Percentiles rank a stretch among this genome's conserved stretches.
Conservation (phyloP, 2,888 invertebrate species). For the Cerceris rybyensis region DNA sequence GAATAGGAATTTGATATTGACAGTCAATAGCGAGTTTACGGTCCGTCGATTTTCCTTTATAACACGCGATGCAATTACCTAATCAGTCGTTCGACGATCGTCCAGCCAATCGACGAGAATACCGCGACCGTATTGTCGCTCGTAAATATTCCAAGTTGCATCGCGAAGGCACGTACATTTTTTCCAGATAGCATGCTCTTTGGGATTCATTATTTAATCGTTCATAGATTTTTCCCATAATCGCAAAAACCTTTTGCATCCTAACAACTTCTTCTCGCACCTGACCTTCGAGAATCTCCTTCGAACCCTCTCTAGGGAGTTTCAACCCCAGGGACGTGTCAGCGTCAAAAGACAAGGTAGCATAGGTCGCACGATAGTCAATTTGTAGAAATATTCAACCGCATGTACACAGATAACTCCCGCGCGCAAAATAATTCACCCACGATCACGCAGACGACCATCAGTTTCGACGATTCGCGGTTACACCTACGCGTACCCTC, state of each 20-base stretch:
- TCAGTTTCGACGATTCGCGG: not conserved
- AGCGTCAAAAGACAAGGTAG: conserved; percentile 7
- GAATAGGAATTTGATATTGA: conserved; percentile 2
- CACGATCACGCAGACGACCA: conserved; percentile 11
- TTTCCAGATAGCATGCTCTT: too few species aligned
- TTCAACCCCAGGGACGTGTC: too few species aligned
- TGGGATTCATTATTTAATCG: too few species aligned
- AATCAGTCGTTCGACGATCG: conserved; percentile 6
- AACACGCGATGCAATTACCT: not conserved
- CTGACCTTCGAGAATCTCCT: too few species aligned
- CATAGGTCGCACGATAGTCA: not conserved
- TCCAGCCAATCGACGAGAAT: conserved; percentile 1
- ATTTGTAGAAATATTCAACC: conserved; percentile 34
- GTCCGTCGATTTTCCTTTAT: conserved; percentile 1
- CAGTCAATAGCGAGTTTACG: conserved; percentile 17
- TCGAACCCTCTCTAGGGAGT: too few species aligned
- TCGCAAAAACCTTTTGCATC: too few species aligned
- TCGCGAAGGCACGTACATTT: too few species aligned
- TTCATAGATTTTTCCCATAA: too few species aligned
- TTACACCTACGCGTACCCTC: conserved; percentile 24
- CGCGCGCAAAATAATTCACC: conserved; percentile 20
- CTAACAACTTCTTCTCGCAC: too few species aligned
- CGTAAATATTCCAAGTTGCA: conserved; percentile 2
- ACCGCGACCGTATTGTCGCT: not conserved
- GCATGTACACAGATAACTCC: conserved; percentile 1